A percentile compares a stretch with the other conserved stretches of the same genome.
Evolutionary conservation across 1,140 invertebrate genomes (phyloP).

Genomic region (Lutraria rhynchaena): DNA sequence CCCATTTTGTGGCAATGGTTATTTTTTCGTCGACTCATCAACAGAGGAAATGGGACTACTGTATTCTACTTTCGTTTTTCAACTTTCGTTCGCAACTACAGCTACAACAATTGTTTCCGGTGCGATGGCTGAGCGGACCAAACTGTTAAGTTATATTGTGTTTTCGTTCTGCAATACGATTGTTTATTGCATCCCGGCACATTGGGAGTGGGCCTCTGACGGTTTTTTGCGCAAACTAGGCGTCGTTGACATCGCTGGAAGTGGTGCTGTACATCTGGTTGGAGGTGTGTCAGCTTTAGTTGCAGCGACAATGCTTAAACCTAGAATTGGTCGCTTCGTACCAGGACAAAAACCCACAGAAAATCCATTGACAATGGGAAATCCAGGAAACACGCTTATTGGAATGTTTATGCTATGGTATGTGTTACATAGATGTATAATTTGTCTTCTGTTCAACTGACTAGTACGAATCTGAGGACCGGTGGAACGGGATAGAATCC

Average conservation of each 20-base stretch:
- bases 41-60: slow-evolving; percentile 79
- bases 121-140: slow-evolving; percentile 85
- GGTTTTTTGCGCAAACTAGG: slow-evolving; percentile 69
- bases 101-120: slow-evolving; percentile 83
- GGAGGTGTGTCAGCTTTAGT: slow-evolving; percentile 91
- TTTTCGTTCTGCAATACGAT: slow-evolving; percentile 85
- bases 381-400: slow-evolving; percentile 94
- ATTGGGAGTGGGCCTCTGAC: slow-evolving; percentile 86
- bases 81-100: slow-evolving; percentile 79
- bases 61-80: slow-evolving; percentile 76
- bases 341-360: slow-evolving; percentile 84
- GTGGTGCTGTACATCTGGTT: slow-evolving; percentile 94
- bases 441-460: neutral
- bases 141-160: slow-evolving; percentile 84
- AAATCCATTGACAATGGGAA: slow-evolving; percentile 90
- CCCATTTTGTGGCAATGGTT: slow-evolving; percentile 86
- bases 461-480: neutral
- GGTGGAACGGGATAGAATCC: neutral
- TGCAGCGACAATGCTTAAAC: slow-evolving; percentile 94
- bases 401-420: slow-evolving; percentile 95
- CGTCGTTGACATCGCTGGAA: slow-evolving; percentile 85
- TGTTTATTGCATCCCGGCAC: slow-evolving; percentile 96
- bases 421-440: neutral
- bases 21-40: slow-evolving; percentile 83
- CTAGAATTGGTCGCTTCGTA: slow-evolving; percentile 93